A percentile compares a stretch with the other conserved stretches of the same genome.
Conservation (phyloP, 1,140 invertebrate species). For the Streblospio benedicti region DNA sequence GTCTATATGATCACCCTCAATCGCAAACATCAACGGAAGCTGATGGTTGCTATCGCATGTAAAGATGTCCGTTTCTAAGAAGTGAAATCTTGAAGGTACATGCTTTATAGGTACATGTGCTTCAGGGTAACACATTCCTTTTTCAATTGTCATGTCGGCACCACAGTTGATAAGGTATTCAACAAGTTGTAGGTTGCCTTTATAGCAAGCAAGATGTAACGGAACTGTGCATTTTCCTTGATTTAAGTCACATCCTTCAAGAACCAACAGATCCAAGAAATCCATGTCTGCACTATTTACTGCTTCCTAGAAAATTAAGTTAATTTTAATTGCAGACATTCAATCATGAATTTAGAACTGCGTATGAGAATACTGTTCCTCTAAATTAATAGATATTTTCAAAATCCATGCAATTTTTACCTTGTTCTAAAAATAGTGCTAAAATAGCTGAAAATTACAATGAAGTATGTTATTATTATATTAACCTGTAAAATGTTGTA, state of each 20-base stretch:
- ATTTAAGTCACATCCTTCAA: conserved; percentile 14
- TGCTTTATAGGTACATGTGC: conserved; percentile 25
- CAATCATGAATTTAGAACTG: conserved; percentile 26
- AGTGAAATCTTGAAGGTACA: conserved; percentile 24
- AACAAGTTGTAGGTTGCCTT: conserved; percentile 29
- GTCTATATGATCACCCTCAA: conserved; percentile 23
- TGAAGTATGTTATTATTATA: neutral
- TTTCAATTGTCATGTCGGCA: conserved; percentile 15
- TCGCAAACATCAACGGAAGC: conserved; percentile 14
- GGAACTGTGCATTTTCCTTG: conserved; percentile 30
- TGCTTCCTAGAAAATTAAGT: conserved; percentile 25
- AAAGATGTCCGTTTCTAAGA: conserved; percentile 26
- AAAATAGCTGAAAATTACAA: neutral
- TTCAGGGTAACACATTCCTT: conserved; percentile 36
- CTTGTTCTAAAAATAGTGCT: neutral
- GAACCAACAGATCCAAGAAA: conserved; percentile 25
- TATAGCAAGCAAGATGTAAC: conserved; percentile 32
- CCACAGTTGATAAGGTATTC: conserved; percentile 26
- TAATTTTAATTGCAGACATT: conserved; percentile 25
- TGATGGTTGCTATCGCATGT: conserved; percentile 21
- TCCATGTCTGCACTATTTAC: conserved; percentile 23
- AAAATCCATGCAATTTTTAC: neutral
- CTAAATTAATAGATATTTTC: neutral
- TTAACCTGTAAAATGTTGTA: conserved; percentile 10
- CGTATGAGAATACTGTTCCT: conserved; percentile 15